Conservation (phyloP, 2,888 invertebrate species). For the Himalopsyche anomala region DNA sequence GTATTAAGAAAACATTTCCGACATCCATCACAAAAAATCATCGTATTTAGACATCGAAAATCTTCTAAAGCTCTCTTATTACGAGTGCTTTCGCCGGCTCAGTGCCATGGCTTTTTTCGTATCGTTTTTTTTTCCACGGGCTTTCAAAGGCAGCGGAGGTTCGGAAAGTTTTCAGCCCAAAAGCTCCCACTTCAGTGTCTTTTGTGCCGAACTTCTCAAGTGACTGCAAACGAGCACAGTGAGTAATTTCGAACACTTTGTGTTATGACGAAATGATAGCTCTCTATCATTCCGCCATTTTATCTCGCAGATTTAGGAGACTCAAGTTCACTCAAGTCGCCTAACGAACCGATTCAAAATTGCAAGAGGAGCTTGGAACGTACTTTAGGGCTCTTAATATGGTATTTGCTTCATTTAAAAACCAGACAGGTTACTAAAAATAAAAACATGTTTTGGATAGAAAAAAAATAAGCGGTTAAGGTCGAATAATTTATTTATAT, state of each 20-base stretch:
- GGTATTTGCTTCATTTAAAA: neutral
- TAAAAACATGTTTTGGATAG: too few relatives aligned
- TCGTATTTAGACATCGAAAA: conserved; percentile 6
- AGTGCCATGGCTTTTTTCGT: neutral
- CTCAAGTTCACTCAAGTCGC: neutral
- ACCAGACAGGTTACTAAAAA: too few relatives aligned
- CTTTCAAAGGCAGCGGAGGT: neutral
- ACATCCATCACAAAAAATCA: neutral
- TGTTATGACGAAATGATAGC: neutral
- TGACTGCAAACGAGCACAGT: neutral
- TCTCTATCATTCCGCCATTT: conserved; percentile 16
- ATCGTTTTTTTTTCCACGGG: neutral
- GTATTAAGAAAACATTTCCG: too few relatives aligned
- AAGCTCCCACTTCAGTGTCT: neutral
- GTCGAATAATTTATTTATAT: too few relatives aligned
- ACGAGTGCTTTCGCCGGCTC: neutral
- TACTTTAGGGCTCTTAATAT: neutral
- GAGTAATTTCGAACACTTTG: conserved; percentile 26
- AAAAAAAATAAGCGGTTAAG: too few relatives aligned
- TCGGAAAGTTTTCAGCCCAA: conserved; percentile 15
- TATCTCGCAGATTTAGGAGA: neutral
- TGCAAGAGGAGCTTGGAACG: neutral
- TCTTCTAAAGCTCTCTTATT: neutral
- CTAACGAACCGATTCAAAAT: conserved; percentile 16
- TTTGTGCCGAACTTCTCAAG: conserved; percentile 15